phyloP scores from a whole-genome alignment of 2,888 invertebrate genomes.

The Andrena flavipes region DNA sequence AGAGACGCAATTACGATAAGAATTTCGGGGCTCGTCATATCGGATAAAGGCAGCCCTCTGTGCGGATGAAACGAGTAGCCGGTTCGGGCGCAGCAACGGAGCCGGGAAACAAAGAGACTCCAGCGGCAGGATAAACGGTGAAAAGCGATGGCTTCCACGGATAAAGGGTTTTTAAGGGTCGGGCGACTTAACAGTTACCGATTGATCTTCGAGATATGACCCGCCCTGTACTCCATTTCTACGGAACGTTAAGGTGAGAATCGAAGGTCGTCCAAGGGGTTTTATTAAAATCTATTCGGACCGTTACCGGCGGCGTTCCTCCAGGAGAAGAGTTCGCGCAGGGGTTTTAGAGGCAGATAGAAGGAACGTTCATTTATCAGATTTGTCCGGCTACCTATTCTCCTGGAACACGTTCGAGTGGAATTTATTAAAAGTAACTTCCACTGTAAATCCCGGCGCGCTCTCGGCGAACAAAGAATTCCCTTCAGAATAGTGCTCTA shows the following conservation, averaged over 20 bases:
- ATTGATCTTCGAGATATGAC: conserved; percentile 41
- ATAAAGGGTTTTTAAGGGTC: conserved; percentile 52
- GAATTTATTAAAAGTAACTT: conserved; percentile 36
- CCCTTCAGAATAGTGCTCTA: conserved; percentile 9
- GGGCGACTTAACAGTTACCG: conserved; percentile 37
- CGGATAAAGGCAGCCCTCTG: conserved; percentile 21
- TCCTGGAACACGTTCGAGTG: neutral
- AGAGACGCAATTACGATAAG: conserved; percentile 48
- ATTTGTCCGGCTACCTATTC: conserved; percentile 12
- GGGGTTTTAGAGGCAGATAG: neutral
- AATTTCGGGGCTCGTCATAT: conserved; percentile 40
- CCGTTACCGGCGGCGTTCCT: conserved; percentile 3
- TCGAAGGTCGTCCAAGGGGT: neutral
- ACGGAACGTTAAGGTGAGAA: neutral
- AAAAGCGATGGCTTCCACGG: conserved; percentile 34
- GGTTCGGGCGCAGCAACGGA: conserved; percentile 15
- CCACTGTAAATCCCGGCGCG: conserved; percentile 6
- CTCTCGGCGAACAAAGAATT: conserved; percentile 14
- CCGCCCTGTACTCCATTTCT: conserved; percentile 15
- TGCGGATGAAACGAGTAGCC: conserved; percentile 17
- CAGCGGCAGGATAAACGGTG: conserved; percentile 38
- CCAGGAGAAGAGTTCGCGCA: neutral
- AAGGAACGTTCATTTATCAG: conserved; percentile 25
- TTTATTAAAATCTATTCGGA: conserved; percentile 27
- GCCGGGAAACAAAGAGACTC: conserved; percentile 46